These are phyloP conservation scores for Heliconius hewitsoni DNA, from an alignment of 1,140 invertebrate genomes.

Conservation along the genomic window DNA sequence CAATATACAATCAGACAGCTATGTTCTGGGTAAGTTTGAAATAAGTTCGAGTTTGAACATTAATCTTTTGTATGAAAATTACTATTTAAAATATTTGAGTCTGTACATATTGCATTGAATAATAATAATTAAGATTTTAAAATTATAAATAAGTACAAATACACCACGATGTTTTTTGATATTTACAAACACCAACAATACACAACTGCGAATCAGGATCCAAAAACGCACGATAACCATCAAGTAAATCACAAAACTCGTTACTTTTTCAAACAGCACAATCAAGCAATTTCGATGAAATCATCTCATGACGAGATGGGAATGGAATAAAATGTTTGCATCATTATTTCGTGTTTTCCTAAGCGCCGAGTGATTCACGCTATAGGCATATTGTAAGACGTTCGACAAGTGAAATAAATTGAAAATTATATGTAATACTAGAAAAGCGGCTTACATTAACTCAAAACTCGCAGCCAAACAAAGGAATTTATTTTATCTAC, in stretches of 20 bases:
- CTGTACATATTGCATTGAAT: too few species aligned
- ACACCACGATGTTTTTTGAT: not conserved
- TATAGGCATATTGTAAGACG: slow-evolving; percentile 43
- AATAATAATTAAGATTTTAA: too few species aligned
- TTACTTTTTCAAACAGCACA: slow-evolving; percentile 26
- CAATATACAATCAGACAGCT: not conserved
- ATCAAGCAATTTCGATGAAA: slow-evolving; percentile 21
- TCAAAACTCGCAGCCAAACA: slow-evolving; percentile 25
- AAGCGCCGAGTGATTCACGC: slow-evolving; percentile 41
- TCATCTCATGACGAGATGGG: slow-evolving; percentile 16
- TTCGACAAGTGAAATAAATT: slow-evolving; percentile 40
- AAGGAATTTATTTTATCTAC: slow-evolving; percentile 23
- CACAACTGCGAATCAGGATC: slow-evolving; percentile 11
- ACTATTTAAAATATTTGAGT: too few species aligned
- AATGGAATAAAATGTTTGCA: slow-evolving; percentile 42
- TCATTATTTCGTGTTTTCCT: slow-evolving; percentile 46
- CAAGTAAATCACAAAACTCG: slow-evolving; percentile 20
- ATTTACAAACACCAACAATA: slow-evolving; percentile 6
- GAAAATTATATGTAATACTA: slow-evolving; percentile 38
- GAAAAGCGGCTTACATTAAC: slow-evolving; percentile 32
- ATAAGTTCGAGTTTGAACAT: too few species aligned
- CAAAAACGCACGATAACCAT: not conserved
- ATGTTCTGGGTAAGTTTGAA: not conserved
- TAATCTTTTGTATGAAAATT: too few species aligned
- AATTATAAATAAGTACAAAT: not conserved